These are phyloP conservation scores for Malurus cyaneus DNA, from an alignment of 2,113 vertebrate species.

Conservation along the genomic window DNA sequence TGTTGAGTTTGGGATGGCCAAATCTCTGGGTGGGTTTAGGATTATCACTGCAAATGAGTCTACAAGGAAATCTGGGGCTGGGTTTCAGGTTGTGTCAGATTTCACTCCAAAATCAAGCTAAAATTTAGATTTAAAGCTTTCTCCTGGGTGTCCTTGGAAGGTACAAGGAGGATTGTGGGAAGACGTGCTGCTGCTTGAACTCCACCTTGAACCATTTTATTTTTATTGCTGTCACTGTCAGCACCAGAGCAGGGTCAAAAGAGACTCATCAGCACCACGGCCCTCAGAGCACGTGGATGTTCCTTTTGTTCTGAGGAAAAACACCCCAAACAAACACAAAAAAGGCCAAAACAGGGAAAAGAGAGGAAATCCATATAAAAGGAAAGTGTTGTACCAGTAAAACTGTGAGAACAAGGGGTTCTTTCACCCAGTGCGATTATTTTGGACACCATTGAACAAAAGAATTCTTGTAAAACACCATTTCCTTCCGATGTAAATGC, in stretches of 20 bases:
- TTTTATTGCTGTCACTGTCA: background rate
- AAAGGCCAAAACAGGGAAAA: background rate
- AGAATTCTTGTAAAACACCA: background rate
- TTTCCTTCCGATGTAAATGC: background rate
- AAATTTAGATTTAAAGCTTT: background rate
- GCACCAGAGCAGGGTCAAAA: background rate
- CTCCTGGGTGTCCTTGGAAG: background rate
- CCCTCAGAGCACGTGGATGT: background rate
- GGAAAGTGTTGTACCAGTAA: background rate
- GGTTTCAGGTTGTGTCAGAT: background rate
- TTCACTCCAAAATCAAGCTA: background rate
- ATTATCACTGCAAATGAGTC: background rate
- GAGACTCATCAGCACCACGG: background rate
- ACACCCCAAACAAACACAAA: background rate
- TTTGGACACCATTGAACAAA: background rate
- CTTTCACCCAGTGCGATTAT: background rate
- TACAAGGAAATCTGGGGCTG: background rate
- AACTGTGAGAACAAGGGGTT: background rate
- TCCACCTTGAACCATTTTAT: background rate
- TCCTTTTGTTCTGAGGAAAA: background rate
- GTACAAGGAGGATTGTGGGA: background rate
- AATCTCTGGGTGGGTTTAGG: fast-evolving
- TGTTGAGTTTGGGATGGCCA: background rate
- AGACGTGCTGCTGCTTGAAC: background rate
- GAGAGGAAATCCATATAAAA: background rate